phyloP scores from a whole-genome alignment of 1,140 invertebrate species.

The Tetranychus cinnabarinus region DNA sequence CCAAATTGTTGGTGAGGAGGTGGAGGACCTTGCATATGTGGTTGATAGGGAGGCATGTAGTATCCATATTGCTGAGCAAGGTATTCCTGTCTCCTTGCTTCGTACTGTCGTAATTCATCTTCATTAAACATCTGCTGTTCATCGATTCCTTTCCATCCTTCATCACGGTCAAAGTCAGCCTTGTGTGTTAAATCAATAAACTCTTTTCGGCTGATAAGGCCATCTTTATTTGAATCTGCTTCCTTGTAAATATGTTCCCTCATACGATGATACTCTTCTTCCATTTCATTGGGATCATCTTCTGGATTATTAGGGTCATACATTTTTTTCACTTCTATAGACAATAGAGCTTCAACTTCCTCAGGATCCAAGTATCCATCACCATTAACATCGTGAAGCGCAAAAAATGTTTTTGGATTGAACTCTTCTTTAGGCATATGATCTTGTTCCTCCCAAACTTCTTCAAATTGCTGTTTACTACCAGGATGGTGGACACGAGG shows the following conservation, averaged over 20 bases:
- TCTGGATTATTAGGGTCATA: constrained; percentile 58
- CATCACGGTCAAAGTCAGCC: constrained; percentile 60
- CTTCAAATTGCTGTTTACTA: constrained; percentile 76
- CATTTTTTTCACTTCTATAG: constrained; percentile 36
- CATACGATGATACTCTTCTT: constrained; percentile 97
- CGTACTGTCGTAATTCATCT: not conserved
- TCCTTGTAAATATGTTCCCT: constrained; percentile 85
- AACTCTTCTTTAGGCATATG: constrained; percentile 72
- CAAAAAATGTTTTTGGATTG: constrained; percentile 87
- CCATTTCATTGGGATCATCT: constrained; percentile 52
- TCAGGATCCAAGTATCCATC: constrained; percentile 80
- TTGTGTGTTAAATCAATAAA: constrained; percentile 60
- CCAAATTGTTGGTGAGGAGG: too few relatives aligned
- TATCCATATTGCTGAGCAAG: not conserved
- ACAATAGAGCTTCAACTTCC: constrained; percentile 90
- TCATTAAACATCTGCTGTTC: constrained; percentile 29
- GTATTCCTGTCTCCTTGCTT: not conserved
- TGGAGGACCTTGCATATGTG: not conserved
- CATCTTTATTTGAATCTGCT: constrained; percentile 63
- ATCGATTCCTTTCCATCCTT: constrained; percentile 60
- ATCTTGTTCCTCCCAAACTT: constrained; percentile 96
- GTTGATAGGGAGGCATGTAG: not conserved
- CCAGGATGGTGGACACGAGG: constrained; percentile 47
- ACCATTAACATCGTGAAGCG: constrained; percentile 78
- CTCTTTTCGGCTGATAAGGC: constrained; percentile 74